Evolutionary conservation across 2,113 vertebrate species (phyloP).

Genomic region (Sander lucioperca): DNA sequence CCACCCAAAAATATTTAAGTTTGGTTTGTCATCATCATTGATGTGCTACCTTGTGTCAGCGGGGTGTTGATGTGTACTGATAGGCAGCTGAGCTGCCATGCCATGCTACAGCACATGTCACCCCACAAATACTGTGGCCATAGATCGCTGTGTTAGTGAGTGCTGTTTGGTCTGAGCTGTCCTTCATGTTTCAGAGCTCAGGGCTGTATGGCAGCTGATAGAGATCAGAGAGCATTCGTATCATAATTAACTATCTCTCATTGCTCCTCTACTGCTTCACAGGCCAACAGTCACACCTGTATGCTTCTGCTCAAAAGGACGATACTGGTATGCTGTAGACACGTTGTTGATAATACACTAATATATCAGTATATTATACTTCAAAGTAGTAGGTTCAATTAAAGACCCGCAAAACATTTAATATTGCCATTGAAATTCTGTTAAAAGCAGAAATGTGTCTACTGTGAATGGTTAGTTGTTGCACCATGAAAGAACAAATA

Average conservation of each 20-base stretch:
- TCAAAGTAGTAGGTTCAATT: neutral
- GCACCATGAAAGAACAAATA: neutral
- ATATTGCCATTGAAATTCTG: neutral
- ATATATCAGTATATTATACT: neutral
- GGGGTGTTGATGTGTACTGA: neutral
- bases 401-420: neutral
- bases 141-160: neutral
- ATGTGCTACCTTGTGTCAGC: neutral
- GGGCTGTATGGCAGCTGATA: conserved; percentile 25
- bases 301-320: neutral
- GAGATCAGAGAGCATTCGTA: conserved; percentile 48
- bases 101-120: neutral
- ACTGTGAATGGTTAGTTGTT: neutral
- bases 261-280: conserved; percentile 8
- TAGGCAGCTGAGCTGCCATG: neutral
- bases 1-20: neutral
- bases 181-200: conserved; percentile 38
- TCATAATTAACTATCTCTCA: conserved; percentile 76
- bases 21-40: neutral
- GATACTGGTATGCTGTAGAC: no score
- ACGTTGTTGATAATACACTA: neutral
- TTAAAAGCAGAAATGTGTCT: neutral
- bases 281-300: conserved; percentile 8
- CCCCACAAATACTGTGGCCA: neutral
- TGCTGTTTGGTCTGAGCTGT: conserved; percentile 3